phyloP scores from a whole-genome alignment of 1,140 invertebrate species.

The Arion vulgaris region DNA sequence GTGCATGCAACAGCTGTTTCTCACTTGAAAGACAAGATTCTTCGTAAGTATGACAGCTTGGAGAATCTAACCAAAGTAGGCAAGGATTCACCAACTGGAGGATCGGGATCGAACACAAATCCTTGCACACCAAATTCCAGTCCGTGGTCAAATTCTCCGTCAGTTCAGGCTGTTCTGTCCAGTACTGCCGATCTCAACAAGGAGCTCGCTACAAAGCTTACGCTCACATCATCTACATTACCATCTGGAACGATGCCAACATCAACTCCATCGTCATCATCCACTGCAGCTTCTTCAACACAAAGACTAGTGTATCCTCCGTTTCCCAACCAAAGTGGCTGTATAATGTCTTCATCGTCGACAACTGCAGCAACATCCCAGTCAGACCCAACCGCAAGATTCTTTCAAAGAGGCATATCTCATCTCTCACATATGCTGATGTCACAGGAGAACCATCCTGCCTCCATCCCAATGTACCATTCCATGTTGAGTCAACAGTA shows the following conservation, averaged over 20 bases:
- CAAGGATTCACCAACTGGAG: slow-evolving; percentile 18
- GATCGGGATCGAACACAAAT: neutral
- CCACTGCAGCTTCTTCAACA: neutral
- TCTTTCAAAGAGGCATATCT: neutral
- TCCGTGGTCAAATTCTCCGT: slow-evolving; percentile 27
- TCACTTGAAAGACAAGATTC: slow-evolving; percentile 64
- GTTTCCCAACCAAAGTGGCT: neutral
- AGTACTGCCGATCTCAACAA: slow-evolving; percentile 30
- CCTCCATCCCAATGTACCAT: slow-evolving; percentile 29
- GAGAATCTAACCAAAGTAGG: slow-evolving; percentile 60
- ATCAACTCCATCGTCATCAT: neutral
- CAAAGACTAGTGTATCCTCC: neutral
- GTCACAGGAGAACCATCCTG: slow-evolving; percentile 32
- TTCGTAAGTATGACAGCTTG: slow-evolving; percentile 62
- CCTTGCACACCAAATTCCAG: neutral
- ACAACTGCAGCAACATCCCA: neutral
- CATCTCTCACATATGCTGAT: slow-evolving; percentile 11
- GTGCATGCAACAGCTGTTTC: slow-evolving; percentile 59
- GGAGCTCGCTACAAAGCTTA: slow-evolving; percentile 38
- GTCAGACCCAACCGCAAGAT: neutral
- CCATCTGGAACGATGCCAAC: neutral
- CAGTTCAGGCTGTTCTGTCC: slow-evolving; percentile 13
- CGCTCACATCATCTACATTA: neutral
- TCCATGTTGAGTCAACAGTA: slow-evolving; percentile 43
- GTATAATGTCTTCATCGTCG: neutral